Conservation (phyloP, 1,140 invertebrate genomes). For the Stegodyphus mimosarum region DNA sequence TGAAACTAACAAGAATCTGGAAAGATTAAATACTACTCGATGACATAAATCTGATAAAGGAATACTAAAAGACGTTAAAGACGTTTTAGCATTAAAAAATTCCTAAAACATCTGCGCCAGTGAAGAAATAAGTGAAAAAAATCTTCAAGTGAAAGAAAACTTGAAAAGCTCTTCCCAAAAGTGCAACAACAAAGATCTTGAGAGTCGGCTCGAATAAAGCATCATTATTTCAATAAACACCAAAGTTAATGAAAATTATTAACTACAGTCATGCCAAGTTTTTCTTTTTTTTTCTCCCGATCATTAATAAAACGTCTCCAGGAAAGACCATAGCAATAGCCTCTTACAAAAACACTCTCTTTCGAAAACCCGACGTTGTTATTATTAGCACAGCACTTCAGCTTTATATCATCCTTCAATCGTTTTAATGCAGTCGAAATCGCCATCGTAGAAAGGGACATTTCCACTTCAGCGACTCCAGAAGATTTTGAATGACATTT, state of each 20-base stretch:
- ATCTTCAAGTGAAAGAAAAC: no score
- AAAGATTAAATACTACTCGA: no score
- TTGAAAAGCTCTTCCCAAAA: no score
- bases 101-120: no score
- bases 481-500: slow-evolving; percentile 45
- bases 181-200: no score
- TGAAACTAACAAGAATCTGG: no score
- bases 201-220: not conserved
- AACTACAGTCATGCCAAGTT: not conserved
- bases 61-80: no score
- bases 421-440: not conserved
- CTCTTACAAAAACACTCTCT: slow-evolving; percentile 32
- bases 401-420: slow-evolving; percentile 20
- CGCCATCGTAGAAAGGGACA: not conserved
- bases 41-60: no score
- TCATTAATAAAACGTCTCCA: not conserved
- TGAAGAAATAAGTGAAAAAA: no score
- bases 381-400: slow-evolving; percentile 39
- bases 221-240: slow-evolving; percentile 53
- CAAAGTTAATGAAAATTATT: slow-evolving; percentile 50
- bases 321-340: not conserved
- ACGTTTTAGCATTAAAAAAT: no score
- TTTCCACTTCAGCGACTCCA: slow-evolving; percentile 37
- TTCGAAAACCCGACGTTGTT: slow-evolving; percentile 4
- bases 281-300: slow-evolving; percentile 8